Evolutionary conservation across 2,888 invertebrate genomes (phyloP), one percentile per base, ranked within the genome.

Genomic region (Nebria brevicollis): DNA sequence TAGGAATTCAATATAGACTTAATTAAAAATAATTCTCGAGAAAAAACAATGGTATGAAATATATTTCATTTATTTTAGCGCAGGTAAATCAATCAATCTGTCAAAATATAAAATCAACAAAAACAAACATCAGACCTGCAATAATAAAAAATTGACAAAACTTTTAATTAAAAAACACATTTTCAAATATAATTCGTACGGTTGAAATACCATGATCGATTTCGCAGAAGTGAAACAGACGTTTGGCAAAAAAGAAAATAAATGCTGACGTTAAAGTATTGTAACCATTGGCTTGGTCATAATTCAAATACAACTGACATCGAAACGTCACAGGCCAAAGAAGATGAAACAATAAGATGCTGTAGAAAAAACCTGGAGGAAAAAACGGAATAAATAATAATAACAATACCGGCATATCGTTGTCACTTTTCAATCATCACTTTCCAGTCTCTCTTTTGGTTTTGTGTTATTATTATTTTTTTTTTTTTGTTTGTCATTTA

Each of bases 321-420:
- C 54, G 54, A 77, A 77, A 77, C 77, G 77, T 77, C 77, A 77
- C 8, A 8, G 13, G 25, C 54, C 77, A 34, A 34, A 34, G 77
- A 41, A 77, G 77, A 77, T 64, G 77, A 77, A 77, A 77, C 77
- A 77, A 77, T 77, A 77, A 72, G 72, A 72, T 64, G 72, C 72
- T 77, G 26, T 64, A 68, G 2, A 68, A 68, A 68, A 66, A 68
- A 15, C 5, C 15, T 68, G 72, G 77, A 13, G 54, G 54, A 77
- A 54, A 8, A 54, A 54, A 54, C 13, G 11, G 54, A 11, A 54
- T 54, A 54, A 72, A 70, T 70, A 77, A 77, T 72, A 77, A 77
- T 70, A 77, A 77, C 77, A 77, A 77, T 77, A 65, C 77, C 11
- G 54, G 54, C 11, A 54, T 54, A 54, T 54, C 54, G 54, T 54